Evolutionary conservation across 2,888 invertebrate genomes (phyloP).

Genomic region (Plagiodera versicolora): DNA sequence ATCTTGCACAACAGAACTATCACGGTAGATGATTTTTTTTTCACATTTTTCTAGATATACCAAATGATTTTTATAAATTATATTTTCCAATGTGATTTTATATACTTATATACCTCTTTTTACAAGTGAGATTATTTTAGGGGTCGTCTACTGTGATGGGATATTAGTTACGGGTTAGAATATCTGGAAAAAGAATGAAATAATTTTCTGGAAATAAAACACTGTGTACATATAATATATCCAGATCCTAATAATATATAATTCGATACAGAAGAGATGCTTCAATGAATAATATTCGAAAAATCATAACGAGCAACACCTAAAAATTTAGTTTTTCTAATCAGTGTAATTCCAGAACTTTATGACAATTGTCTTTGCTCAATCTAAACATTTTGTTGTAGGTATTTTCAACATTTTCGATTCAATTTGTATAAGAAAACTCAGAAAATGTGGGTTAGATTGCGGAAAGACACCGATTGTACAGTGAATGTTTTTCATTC

Average conservation of each 20-base stretch:
- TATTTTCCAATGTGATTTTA: conserved; percentile 32
- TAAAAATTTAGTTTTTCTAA: too few relatives aligned
- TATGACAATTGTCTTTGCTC: conserved; percentile 7
- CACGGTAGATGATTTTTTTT: conserved; percentile 37
- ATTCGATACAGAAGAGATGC: too few relatives aligned
- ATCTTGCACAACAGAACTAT: conserved; percentile 33
- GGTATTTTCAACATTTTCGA: conserved; percentile 1
- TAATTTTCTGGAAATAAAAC: too few relatives aligned
- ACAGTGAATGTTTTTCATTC: conserved; percentile 43
- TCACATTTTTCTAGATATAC: conserved; percentile 29
- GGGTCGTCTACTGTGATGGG: conserved; percentile 39
- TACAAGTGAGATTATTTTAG: conserved; percentile 37
- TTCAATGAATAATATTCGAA: too few relatives aligned
- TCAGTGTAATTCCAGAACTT: conserved; percentile 10
- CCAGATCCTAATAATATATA: too few relatives aligned
- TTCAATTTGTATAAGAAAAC: conserved; percentile 16
- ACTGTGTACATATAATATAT: too few relatives aligned
- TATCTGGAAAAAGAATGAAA: conserved; percentile 21
- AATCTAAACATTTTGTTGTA: neutral
- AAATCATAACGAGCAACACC: too few relatives aligned
- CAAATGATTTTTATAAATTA: conserved; percentile 30
- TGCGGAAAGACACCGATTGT: conserved; percentile 8
- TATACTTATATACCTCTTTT: conserved; percentile 33
- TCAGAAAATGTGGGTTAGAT: conserved; percentile 8
- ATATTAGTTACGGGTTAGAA: conserved; percentile 33